Evolutionary conservation across 1,140 invertebrate genomes (phyloP).

Genomic region (Drosophila prosaltans): DNA sequence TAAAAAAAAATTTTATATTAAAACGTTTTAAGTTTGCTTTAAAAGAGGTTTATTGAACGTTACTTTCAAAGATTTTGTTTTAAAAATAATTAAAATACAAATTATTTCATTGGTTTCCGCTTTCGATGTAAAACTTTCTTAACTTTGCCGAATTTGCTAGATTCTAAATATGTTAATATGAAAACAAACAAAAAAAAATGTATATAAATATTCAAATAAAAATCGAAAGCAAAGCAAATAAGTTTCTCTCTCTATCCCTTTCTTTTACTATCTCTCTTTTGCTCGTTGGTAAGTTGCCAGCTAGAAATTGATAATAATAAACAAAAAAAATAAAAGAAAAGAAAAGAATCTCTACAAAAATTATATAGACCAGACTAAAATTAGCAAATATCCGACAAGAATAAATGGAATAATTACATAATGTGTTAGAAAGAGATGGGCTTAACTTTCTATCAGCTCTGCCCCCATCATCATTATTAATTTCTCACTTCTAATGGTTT

Average conservation of each 20-base stretch:
- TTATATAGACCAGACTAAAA: slow-evolving; percentile 53
- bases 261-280: neutral
- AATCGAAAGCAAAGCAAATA: slow-evolving; percentile 36
- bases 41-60: no score
- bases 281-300: slow-evolving; percentile 50
- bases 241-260: slow-evolving; percentile 28
- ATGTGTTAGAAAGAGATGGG: slow-evolving; percentile 13
- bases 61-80: no score
- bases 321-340: slow-evolving; percentile 25
- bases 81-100: no score
- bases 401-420: slow-evolving; percentile 55
- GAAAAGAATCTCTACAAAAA: slow-evolving; percentile 13
- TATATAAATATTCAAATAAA: slow-evolving; percentile 35
- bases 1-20: no score
- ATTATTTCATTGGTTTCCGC: no score
- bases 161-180: slow-evolving; percentile 1
- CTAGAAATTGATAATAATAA: slow-evolving; percentile 44
- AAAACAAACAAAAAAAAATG: neutral
- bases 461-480: neutral
- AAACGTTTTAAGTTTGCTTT: no score
- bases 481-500: neutral
- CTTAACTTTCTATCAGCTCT: no score
- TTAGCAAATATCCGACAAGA: slow-evolving; percentile 45
- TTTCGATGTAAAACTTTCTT: neutral
- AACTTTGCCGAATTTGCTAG: neutral